Percentiles rank a stretch among this genome's conserved stretches.
Conservation (phyloP, 2,113 vertebrate species). For the Oncorhynchus kisutch region DNA sequence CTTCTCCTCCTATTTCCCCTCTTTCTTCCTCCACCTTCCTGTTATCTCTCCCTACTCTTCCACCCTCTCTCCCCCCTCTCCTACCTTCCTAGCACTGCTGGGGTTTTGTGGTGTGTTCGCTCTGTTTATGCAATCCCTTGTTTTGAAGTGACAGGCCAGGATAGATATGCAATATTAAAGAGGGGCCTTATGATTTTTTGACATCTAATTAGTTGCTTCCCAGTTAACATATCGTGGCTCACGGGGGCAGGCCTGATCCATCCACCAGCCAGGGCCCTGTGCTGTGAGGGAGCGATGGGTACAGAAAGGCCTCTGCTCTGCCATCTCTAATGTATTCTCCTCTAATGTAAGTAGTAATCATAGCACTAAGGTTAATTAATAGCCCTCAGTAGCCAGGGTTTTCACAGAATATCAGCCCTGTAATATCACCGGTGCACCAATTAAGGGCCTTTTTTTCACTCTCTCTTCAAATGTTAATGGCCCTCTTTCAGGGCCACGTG, state of each 20-base stretch:
- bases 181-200: conserved; percentile 98
- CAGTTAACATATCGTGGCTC: conserved; percentile 96
- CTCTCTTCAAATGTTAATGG: conserved; percentile 69
- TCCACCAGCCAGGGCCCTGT: conserved; percentile 81
- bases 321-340: conserved; percentile 90
- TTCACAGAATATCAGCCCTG: conserved; percentile 54
- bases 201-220: conserved; percentile 99
- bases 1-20: conserved; percentile 45
- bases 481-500: conserved; percentile 46
- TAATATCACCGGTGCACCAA: conserved; percentile 56
- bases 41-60: conserved; percentile 26
- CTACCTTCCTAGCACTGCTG: conserved; percentile 64
- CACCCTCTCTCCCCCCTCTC: conserved; percentile 56
- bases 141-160: conserved; percentile 96
- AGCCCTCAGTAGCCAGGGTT: conserved; percentile 67
- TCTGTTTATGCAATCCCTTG: conserved; percentile 95
- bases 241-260: conserved; percentile 79
- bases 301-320: conserved; percentile 77
- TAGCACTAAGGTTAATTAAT: conserved; percentile 98
- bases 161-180: conserved; percentile 99
- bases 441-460: conserved; percentile 52
- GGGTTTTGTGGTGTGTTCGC: conserved; percentile 84
- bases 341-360: conserved; percentile 97
- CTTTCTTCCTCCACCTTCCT: conserved; percentile 28
- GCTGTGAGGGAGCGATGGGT: conserved; percentile 82